Evolutionary conservation across 2,888 invertebrate genomes (phyloP).

Genomic region (Eupithecia inturbata): DNA sequence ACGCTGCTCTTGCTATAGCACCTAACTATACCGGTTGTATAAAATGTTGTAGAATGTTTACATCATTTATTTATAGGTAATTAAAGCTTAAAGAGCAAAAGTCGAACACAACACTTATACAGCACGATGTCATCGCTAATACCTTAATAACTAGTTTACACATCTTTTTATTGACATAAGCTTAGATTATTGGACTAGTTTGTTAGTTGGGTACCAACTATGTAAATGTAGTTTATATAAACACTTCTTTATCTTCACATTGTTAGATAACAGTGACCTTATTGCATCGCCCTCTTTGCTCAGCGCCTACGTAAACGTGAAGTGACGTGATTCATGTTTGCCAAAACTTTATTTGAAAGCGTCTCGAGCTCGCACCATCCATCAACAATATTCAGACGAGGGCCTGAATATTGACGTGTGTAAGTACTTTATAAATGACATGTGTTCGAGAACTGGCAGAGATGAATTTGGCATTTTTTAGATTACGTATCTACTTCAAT

Average conservation of each 20-base stretch:
- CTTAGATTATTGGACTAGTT: no score
- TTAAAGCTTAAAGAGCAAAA: no score
- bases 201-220: no score
- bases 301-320: conserved; percentile 11
- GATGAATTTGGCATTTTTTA: conserved; percentile 6
- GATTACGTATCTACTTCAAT: not conserved
- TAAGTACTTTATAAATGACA: conserved; percentile 55
- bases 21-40: no score
- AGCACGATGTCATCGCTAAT: no score
- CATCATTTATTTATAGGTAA: no score
- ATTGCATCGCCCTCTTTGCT: conserved; percentile 4
- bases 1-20: no score
- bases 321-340: conserved; percentile 24
- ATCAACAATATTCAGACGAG: conserved; percentile 40
- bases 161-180: no score
- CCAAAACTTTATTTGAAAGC: conserved; percentile 28
- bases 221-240: no score
- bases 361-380: conserved; percentile 23
- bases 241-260: not conserved
- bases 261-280: not conserved
- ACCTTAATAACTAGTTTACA: no score
- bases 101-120: no score
- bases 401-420: conserved; percentile 53
- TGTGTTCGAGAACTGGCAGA: conserved; percentile 7
- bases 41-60: no score